Percentiles rank a stretch among this genome's conserved stretches.
Evolutionary conservation across 2,797 vertebrate genomes (phyloP).

Genomic region (Aldrovandia affinis): DNA sequence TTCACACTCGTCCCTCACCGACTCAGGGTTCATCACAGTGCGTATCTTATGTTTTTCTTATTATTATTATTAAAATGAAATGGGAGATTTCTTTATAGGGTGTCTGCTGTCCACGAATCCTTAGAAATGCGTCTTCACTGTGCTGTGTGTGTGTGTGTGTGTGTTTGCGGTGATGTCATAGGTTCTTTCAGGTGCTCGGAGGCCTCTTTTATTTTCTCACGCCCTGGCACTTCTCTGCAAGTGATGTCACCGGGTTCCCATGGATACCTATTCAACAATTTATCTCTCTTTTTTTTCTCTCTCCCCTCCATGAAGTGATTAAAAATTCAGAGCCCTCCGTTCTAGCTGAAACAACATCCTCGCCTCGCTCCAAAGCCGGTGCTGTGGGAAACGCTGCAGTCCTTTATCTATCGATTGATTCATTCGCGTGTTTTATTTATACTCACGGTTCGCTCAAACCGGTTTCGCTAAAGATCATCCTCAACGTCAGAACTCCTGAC

Average conservation of each 20-base stretch:
- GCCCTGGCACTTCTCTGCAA: neutral
- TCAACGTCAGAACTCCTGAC: neutral
- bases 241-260: slow-evolving; percentile 36
- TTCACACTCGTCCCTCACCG: neutral
- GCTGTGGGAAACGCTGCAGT: neutral
- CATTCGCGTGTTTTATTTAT: neutral
- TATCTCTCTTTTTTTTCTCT: neutral
- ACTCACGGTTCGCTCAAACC: neutral
- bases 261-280: slow-evolving; percentile 20
- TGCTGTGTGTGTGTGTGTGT: neutral
- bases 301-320: neutral
- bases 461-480: neutral
- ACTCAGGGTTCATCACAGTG: neutral
- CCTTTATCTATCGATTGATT: neutral
- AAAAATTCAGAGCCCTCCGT: neutral
- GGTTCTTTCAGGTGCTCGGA: neutral
- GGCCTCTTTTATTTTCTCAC: neutral
- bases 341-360: neutral
- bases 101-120: neutral
- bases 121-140: neutral
- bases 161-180: no score
- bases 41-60: neutral
- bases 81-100: neutral
- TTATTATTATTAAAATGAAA: neutral
- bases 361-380: neutral